These are phyloP conservation scores for Porites cylindrica DNA, from an alignment of 92 coral and sea anemone species.

Conservation along the genomic window DNA sequence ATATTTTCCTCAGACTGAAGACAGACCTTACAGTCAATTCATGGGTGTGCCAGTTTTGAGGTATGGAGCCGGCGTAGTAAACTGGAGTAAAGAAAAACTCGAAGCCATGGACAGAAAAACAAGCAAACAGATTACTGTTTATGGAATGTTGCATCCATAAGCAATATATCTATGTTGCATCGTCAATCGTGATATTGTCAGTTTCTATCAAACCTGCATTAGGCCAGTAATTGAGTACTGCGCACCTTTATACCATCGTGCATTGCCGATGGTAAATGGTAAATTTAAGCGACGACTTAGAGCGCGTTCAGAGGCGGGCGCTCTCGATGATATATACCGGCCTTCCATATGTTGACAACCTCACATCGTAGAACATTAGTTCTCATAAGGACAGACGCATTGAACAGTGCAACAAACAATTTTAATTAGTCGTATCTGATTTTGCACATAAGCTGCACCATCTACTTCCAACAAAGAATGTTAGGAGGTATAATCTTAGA, in stretches of 20 bases:
- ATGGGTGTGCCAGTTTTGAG: constrained; percentile 17
- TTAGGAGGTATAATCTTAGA: too few relatives aligned
- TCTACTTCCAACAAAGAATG: background rate
- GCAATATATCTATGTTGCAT: too few relatives aligned
- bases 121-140: constrained; percentile 30
- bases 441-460: background rate
- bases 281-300: too few relatives aligned
- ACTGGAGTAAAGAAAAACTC: background rate
- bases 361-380: too few relatives aligned
- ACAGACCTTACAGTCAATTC: background rate
- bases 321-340: too few relatives aligned
- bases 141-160: constrained; percentile 18
- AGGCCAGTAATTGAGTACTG: constrained; percentile 7
- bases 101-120: constrained; percentile 28
- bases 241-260: too few relatives aligned
- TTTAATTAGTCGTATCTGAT: background rate
- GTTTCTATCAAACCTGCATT: constrained; percentile 31
- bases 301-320: too few relatives aligned
- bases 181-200: constrained; percentile 30
- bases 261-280: too few relatives aligned
- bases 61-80: constrained; percentile 4
- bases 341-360: too few relatives aligned
- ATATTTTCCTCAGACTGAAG: background rate
- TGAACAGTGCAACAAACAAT: constrained; percentile 14
- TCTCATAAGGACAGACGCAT: background rate